phyloP scores from a whole-genome alignment of 2,797 vertebrate species.

The Chelon labrosus region DNA sequence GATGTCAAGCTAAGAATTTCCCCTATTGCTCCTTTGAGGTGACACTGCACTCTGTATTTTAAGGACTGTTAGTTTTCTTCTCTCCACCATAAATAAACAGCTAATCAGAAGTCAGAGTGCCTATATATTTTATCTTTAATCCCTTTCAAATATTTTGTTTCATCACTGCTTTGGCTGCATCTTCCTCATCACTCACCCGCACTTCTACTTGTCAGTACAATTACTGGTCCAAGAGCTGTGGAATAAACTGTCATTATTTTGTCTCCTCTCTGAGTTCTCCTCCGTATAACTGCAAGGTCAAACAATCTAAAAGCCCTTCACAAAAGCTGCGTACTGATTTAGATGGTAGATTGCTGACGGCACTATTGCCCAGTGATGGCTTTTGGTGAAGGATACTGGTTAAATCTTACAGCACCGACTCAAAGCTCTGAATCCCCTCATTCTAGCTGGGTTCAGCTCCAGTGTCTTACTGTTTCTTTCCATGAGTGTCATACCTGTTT shows the following conservation, averaged over 20 bases:
- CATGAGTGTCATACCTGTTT: too few relatives aligned
- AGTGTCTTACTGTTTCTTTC: too few relatives aligned
- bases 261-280: constrained; percentile 14
- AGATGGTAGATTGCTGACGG: constrained; percentile 21
- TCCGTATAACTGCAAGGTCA: constrained; percentile 44
- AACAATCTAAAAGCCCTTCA: constrained; percentile 32
- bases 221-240: constrained; percentile 36
- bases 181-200: constrained; percentile 12
- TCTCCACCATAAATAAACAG: neutral
- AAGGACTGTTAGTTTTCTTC: neutral
- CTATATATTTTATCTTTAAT: constrained; percentile 20
- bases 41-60: neutral
- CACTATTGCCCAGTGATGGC: constrained; percentile 28
- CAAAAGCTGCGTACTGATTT: constrained; percentile 20
- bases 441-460: neutral
- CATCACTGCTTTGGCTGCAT: neutral
- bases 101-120: neutral
- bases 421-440: constrained; percentile 17
- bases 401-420: constrained; percentile 44
- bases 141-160: constrained; percentile 8
- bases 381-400: constrained; percentile 36
- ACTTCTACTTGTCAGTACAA: constrained; percentile 42
- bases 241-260: constrained; percentile 45
- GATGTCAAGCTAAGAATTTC: neutral
- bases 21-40: neutral